Evolutionary conservation across 2,888 invertebrate species (phyloP), one percentile per base, ranked within the genome.

Genomic region (Callosobruchus maculatus): DNA sequence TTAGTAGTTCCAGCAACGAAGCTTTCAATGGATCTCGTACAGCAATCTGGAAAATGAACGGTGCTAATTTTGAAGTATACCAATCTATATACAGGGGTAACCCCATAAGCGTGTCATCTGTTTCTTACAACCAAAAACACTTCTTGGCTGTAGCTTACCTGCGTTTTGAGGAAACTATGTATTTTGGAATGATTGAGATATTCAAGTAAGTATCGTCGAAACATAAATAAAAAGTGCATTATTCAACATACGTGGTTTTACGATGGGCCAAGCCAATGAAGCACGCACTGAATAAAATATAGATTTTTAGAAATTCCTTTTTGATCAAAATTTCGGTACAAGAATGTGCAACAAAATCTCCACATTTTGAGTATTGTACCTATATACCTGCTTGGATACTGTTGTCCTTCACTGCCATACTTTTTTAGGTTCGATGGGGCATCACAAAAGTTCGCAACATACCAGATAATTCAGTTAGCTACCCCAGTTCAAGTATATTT

Each of bases 401-500:
- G n/a, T n/a, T n/a, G n/a, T n/a, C n/a, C n/a, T n/a, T n/a, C n/a
- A n/a, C n/a, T 49, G 5, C 30, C 1, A 3, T 70, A 21, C n/a
- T 71, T 76, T 80, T 82, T 70, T 70, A 85, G 84, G 74, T 85
- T 82, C 74, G 78, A 85, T 72, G 67, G 74, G 71, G 70, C 66
- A 5, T 74, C 75, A 0, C 74, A 80, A 30, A 73, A 79, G 70
- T 88, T 88, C 72, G 73, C 78, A 18, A 80, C 84, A 2, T 82
- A 84, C 73, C 89, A 89, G 82, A 83, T 82, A 21, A 81, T 89
- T n/a, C 79, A 84, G 20, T 78, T 86, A 7, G 81, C 82, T 31
- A 82, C 81, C 21, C 86, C 87, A 13, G 77, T 83, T 0, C 82
- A 86, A 74, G 79, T 88, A 4, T 83, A 84, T 75, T 89, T 89